Evolutionary conservation across 2,797 vertebrate species (phyloP).

Genomic region (Poliocrania exsul): DNA sequence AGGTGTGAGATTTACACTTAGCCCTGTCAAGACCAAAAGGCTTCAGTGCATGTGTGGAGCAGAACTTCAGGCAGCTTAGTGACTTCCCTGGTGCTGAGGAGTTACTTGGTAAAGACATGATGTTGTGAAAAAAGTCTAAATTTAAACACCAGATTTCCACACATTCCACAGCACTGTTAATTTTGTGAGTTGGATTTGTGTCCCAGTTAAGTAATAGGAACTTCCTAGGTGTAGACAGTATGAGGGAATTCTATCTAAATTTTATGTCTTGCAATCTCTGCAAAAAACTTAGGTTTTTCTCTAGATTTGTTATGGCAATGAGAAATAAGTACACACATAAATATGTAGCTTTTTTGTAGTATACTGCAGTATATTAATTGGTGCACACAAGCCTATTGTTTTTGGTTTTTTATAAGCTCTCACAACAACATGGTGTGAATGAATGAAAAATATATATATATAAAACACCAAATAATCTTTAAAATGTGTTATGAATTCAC

Average conservation of each 20-base stretch:
- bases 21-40: slow-evolving; percentile 18
- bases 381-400: neutral
- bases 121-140: neutral
- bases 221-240: neutral
- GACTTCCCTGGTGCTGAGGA: neutral
- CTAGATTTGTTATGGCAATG: neutral
- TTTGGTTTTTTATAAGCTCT: neutral
- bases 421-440: neutral
- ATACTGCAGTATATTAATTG: neutral
- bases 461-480: neutral
- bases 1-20: neutral
- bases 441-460: neutral
- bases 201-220: neutral
- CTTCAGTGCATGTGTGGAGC: neutral
- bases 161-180: neutral
- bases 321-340: neutral
- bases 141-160: slow-evolving; percentile 8
- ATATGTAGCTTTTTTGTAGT: neutral
- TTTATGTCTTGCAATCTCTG: neutral
- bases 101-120: neutral
- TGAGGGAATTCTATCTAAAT: neutral
- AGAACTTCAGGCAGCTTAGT: neutral
- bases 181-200: neutral
- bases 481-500: neutral
- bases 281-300: neutral